Evolutionary conservation across 1,140 invertebrate genomes (phyloP).

Genomic region (Trissolcus basalis): DNA sequence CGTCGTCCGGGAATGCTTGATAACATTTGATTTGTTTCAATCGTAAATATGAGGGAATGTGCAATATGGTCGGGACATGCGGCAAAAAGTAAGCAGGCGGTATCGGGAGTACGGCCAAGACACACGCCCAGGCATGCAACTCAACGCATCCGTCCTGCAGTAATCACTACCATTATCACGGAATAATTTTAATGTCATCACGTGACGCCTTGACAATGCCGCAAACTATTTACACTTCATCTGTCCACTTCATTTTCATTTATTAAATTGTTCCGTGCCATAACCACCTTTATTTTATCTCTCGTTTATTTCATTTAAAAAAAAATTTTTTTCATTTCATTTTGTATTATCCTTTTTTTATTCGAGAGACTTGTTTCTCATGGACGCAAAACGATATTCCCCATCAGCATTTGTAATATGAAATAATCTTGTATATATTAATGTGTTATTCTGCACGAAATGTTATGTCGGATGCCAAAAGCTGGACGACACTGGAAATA

Average conservation of each 20-base stretch:
- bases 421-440: not conserved
- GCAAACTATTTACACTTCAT: constrained; percentile 44
- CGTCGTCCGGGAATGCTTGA: constrained; percentile 73
- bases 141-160: constrained; percentile 50
- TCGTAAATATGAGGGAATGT: constrained; percentile 72
- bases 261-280: too few species aligned
- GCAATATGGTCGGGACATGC: constrained; percentile 66
- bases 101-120: constrained; percentile 22
- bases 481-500: constrained; percentile 26
- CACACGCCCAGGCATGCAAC: constrained; percentile 63
- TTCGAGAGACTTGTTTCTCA: too few species aligned
- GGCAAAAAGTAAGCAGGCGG: constrained; percentile 44
- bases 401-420: too few species aligned
- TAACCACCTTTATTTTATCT: not conserved
- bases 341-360: too few species aligned
- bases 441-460: constrained; percentile 1
- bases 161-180: constrained; percentile 61
- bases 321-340: too few species aligned
- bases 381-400: too few species aligned
- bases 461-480: constrained; percentile 9
- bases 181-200: constrained; percentile 63
- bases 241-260: not conserved
- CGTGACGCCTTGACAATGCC: constrained; percentile 53
- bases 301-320: not conserved
- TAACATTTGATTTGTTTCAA: constrained; percentile 77